phyloP scores from a whole-genome alignment of 2,888 invertebrate species.

The Euzophera pinguis region DNA sequence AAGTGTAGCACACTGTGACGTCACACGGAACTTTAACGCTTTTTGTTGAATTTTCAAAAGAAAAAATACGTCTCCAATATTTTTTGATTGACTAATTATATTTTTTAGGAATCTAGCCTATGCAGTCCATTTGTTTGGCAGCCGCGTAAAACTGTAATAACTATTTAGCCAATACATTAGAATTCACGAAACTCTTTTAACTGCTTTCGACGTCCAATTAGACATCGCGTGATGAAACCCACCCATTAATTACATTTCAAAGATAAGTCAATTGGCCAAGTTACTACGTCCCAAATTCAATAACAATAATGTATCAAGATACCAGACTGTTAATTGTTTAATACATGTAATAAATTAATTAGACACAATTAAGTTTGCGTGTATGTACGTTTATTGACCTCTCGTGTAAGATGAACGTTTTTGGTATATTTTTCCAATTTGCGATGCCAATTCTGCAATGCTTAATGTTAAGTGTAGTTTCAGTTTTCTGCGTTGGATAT shows the following conservation, averaged over 20 bases:
- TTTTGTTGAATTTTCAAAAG: too few species aligned
- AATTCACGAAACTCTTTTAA: slow-evolving; percentile 25
- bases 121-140: neutral
- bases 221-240: slow-evolving; percentile 64
- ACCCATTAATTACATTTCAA: slow-evolving; percentile 67
- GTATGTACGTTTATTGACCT: slow-evolving; percentile 51
- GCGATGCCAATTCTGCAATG: slow-evolving; percentile 37
- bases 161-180: neutral
- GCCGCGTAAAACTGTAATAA: neutral
- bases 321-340: slow-evolving; percentile 73
- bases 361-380: slow-evolving; percentile 74
- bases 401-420: slow-evolving; percentile 40
- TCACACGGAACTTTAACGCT: too few species aligned
- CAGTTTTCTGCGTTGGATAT: too few species aligned
- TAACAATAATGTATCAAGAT: slow-evolving; percentile 73
- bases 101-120: too few species aligned
- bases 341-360: slow-evolving; percentile 79
- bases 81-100: too few species aligned
- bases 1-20: too few species aligned
- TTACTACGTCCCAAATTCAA: slow-evolving; percentile 62
- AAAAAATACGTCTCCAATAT: too few species aligned
- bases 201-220: slow-evolving; percentile 57
- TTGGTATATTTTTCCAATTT: slow-evolving; percentile 46
- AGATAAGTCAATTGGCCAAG: slow-evolving; percentile 74
- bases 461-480: neutral